A percentile compares a stretch with the other conserved stretches of the same genome.
Conservation (phyloP, 2,113 vertebrate genomes). For the Toxotes jaculatrix region DNA sequence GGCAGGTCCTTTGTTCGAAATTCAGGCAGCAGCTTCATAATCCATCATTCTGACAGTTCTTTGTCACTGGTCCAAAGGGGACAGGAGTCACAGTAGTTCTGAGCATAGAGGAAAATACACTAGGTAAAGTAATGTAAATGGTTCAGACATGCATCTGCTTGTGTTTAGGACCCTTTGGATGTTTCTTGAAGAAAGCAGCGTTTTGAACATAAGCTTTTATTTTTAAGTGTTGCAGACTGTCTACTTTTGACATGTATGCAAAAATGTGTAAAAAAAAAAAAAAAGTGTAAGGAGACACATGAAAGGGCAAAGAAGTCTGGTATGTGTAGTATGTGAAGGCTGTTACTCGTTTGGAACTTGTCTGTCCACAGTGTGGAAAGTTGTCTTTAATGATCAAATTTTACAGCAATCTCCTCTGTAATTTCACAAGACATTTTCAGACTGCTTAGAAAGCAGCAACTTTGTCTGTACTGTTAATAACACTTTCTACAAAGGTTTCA, state of each 20-base stretch:
- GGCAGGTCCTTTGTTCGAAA: conserved; percentile 66
- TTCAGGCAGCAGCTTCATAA: conserved; percentile 72
- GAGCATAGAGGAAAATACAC: conserved; percentile 46
- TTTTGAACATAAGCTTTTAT: conserved; percentile 34
- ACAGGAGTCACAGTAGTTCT: conserved; percentile 58
- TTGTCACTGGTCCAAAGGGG: conserved; percentile 68
- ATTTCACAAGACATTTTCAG: not conserved
- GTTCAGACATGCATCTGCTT: conserved; percentile 58
- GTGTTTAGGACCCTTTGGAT: conserved; percentile 44
- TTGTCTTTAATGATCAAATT: not conserved
- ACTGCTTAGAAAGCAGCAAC: not conserved
- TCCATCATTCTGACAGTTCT: conserved; percentile 77
- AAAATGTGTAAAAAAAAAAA: not conserved
- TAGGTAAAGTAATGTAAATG: conserved; percentile 56
- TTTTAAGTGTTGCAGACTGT: not conserved
- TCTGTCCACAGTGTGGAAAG: not conserved
- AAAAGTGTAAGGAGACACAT: not conserved
- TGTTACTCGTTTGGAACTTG: not conserved
- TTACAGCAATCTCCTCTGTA: not conserved
- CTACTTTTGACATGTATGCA: conserved; percentile 1
- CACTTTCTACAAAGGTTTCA: not conserved
- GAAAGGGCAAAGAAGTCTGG: not conserved
- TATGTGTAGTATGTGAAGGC: not conserved
- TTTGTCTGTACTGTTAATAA: not conserved
- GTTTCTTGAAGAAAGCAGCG: not conserved